phyloP scores from a whole-genome alignment of 2,113 vertebrate species.

The Vulpes vulpes region DNA sequence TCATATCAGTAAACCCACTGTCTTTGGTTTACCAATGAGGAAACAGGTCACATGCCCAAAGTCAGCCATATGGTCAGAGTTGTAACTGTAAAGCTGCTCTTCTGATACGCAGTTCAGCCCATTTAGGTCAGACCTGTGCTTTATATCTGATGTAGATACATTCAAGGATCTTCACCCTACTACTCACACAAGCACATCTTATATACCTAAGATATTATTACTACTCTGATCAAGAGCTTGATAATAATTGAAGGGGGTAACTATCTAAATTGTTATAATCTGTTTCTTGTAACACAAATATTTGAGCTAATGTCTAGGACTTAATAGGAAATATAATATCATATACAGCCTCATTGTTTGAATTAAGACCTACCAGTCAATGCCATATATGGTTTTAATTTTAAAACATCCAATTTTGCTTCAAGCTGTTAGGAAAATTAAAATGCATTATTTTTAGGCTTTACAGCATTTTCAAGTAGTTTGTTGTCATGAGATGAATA shows the following conservation, averaged over 20 bases:
- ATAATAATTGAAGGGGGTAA: neutral
- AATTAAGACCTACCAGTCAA: conserved; percentile 68
- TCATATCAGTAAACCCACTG: neutral
- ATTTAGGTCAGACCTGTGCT: neutral
- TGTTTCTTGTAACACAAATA: conserved; percentile 55
- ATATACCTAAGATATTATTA: neutral
- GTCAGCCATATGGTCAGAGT: neutral
- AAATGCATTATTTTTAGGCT: conserved; percentile 76
- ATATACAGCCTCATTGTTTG: neutral
- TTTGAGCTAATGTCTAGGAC: conserved; percentile 58
- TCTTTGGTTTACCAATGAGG: neutral
- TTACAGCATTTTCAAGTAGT: conserved; percentile 54
- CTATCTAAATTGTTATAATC: conserved; percentile 42
- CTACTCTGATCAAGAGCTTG: neutral
- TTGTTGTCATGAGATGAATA: conserved; percentile 59
- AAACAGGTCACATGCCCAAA: neutral
- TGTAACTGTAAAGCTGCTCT: neutral
- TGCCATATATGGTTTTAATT: conserved; percentile 72
- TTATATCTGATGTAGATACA: neutral
- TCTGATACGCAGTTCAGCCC: neutral
- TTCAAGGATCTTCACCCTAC: neutral
- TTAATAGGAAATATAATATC: conserved; percentile 69
- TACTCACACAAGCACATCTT: neutral
- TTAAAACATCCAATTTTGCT: conserved; percentile 62
- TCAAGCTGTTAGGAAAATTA: conserved; percentile 80